Conservation (phyloP, 2,113 vertebrate genomes). For the Camarhynchus parvulus region DNA sequence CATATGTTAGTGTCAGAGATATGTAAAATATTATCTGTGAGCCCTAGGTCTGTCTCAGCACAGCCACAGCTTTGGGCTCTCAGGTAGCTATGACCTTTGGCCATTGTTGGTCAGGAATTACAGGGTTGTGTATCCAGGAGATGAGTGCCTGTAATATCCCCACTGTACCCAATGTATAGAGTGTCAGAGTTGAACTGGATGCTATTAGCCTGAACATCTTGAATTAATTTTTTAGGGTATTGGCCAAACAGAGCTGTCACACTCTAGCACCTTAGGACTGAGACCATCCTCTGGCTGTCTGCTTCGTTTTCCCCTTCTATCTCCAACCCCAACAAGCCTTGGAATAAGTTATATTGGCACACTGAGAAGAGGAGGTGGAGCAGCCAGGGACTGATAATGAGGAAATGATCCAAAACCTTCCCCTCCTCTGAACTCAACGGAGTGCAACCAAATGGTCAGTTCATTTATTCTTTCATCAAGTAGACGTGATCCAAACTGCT, state of each 20-base stretch:
- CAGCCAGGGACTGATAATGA: not conserved
- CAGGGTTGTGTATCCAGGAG: not conserved
- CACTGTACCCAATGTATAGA: not conserved
- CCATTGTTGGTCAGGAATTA: not conserved
- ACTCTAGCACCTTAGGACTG: not conserved
- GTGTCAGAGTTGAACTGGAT: not conserved
- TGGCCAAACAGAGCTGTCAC: not conserved
- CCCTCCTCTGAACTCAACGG: not conserved
- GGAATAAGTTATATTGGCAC: not conserved
- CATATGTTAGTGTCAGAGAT: not conserved
- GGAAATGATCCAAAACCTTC: not conserved
- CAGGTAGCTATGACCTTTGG: not conserved
- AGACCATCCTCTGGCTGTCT: not conserved
- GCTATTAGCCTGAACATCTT: not conserved
- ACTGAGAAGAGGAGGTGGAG: not conserved
- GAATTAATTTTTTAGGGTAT: not conserved
- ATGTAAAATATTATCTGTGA: not conserved
- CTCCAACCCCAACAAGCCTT: not conserved
- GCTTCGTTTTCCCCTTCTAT: not conserved
- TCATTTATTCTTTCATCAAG: not conserved
- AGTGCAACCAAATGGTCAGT: not conserved
- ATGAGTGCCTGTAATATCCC: too few species aligned
- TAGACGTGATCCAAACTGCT: not conserved
- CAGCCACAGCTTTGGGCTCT: not conserved
- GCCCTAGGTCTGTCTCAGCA: not conserved